Conservation (phyloP, 1,140 invertebrate genomes). For the Drosophila willistoni region DNA sequence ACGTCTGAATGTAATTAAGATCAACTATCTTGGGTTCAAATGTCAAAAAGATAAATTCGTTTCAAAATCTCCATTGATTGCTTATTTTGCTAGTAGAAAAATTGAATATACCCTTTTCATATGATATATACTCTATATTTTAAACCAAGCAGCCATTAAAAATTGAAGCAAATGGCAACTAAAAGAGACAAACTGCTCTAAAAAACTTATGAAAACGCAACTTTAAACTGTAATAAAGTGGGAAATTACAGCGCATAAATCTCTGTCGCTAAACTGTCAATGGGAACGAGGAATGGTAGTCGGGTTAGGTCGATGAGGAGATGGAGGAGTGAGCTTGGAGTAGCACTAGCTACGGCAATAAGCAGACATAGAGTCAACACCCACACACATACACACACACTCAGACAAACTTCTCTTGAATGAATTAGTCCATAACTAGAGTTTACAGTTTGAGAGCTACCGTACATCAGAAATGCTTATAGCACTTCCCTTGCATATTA, state of each 20-base stretch:
- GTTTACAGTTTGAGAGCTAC: conserved; percentile 74
- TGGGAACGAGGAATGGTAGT: conserved; percentile 8
- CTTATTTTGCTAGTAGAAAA: too few species aligned
- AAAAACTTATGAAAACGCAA: conserved; percentile 77
- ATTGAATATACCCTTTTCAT: background rate
- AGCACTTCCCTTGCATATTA: conserved; percentile 53
- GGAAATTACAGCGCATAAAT: conserved; percentile 80
- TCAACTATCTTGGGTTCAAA: too few species aligned
- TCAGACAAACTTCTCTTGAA: conserved; percentile 52
- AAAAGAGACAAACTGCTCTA: conserved; percentile 56
- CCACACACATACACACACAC: conserved; percentile 44
- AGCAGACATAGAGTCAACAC: conserved; percentile 57
- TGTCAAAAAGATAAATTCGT: too few species aligned
- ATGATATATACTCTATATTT: background rate
- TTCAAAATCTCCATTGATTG: too few species aligned
- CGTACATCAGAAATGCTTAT: conserved; percentile 25
- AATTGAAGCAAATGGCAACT: conserved; percentile 66
- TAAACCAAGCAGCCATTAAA: conserved; percentile 23
- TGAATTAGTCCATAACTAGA: conserved; percentile 64
- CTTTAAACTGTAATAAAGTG: conserved; percentile 81
- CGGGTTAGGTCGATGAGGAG: conserved; percentile 16
- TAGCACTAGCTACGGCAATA: conserved; percentile 17
- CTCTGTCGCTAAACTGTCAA: conserved; percentile 74
- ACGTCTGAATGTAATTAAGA: too few species aligned
- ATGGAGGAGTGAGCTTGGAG: conserved; percentile 16